These are phyloP conservation scores for Mellilla xanthometata DNA, from an alignment of 2,888 invertebrate species.

Conservation along the genomic window DNA sequence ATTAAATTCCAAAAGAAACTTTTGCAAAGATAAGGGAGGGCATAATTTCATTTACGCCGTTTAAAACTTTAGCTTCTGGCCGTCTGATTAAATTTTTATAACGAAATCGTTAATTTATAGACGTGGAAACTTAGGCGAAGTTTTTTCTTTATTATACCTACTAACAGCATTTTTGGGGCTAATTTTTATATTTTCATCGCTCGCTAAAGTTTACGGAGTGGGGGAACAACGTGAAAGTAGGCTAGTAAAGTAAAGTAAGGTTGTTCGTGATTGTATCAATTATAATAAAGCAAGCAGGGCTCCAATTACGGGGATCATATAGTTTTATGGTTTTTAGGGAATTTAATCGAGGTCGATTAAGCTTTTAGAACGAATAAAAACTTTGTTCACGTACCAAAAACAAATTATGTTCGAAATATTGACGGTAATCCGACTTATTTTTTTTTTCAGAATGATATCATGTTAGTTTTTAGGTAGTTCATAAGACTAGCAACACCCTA, in stretches of 20 bases:
- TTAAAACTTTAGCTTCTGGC: slow-evolving; percentile 55
- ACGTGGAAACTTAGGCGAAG: slow-evolving; percentile 33
- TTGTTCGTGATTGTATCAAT: slow-evolving; percentile 12
- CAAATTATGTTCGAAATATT: too few relatives aligned
- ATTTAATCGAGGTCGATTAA: too few relatives aligned
- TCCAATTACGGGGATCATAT: background rate
- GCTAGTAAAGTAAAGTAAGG: background rate
- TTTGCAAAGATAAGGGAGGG: slow-evolving; percentile 53
- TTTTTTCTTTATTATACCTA: slow-evolving; percentile 16
- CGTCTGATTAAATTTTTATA: slow-evolving; percentile 62
- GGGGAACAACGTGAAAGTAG: slow-evolving; percentile 16
- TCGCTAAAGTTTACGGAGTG: slow-evolving; percentile 9
- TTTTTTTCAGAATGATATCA: too few relatives aligned
- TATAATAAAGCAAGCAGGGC: slow-evolving; percentile 1
- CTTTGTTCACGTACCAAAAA: too few relatives aligned
- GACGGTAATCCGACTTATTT: too few relatives aligned
- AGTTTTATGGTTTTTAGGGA: background rate
- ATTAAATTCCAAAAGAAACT: slow-evolving; percentile 65
- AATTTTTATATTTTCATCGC: slow-evolving; percentile 25
- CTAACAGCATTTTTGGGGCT: slow-evolving; percentile 22
- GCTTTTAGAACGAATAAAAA: too few relatives aligned
- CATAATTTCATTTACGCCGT: slow-evolving; percentile 68
- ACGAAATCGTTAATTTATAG: slow-evolving; percentile 58
- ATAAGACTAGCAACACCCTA: too few relatives aligned
- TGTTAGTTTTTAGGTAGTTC: too few relatives aligned